Evolutionary conservation across 1,140 invertebrate species (phyloP).

Genomic region (Brevipalpus yothersi): DNA sequence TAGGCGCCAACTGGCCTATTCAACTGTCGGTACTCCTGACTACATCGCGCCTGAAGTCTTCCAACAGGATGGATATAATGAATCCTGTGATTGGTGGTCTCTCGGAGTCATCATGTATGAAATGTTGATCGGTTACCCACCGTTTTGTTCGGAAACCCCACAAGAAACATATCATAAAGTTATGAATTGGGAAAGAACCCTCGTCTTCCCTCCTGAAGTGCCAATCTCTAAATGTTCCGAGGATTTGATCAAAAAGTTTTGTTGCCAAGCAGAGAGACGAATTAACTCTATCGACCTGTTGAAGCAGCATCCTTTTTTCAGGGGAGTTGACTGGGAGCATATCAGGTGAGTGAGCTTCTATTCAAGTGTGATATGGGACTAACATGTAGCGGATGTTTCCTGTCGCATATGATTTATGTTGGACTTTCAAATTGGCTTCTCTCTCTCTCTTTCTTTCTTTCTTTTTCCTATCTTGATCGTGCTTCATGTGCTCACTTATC

Average conservation of each 20-base stretch:
- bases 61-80: constrained; percentile 73
- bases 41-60: constrained; percentile 98
- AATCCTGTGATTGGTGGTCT: constrained; percentile 93
- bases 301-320: constrained; percentile 29
- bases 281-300: constrained; percentile 29
- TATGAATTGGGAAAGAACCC: constrained; percentile 95
- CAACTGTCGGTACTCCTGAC: constrained; percentile 96
- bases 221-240: constrained; percentile 68
- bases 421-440: background rate
- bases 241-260: constrained; percentile 37
- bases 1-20: constrained; percentile 52
- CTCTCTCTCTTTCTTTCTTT: background rate
- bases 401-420: background rate
- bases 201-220: constrained; percentile 93
- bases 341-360: constrained; percentile 25
- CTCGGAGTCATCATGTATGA: constrained; percentile 99
- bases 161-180: constrained; percentile 99
- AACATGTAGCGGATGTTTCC: background rate
- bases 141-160: constrained; percentile 96
- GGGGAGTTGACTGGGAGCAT: constrained; percentile 46
- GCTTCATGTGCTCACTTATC: background rate
- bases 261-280: constrained; percentile 75
- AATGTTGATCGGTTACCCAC: constrained; percentile 99
- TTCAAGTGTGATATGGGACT: background rate
- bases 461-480: background rate